phyloP scores from a whole-genome alignment of 2,113 vertebrate genomes.

The Stigmatopora nigra region DNA sequence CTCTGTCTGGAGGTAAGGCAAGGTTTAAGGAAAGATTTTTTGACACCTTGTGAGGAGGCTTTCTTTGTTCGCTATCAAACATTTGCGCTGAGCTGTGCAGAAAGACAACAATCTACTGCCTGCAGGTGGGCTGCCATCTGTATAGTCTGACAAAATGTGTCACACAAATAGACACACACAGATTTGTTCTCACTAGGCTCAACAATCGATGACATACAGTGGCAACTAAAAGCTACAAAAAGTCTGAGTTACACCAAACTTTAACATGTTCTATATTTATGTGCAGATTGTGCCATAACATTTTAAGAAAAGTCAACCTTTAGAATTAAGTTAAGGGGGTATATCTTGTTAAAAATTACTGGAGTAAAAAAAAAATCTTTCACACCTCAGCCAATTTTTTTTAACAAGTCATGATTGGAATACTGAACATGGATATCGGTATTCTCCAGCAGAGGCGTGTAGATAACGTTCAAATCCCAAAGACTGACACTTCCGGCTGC shows the following conservation, averaged over 20 bases:
- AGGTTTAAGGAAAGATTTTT: conserved; percentile 21
- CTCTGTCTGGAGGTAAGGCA: conserved; percentile 4
- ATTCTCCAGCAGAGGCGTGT: conserved; percentile 18
- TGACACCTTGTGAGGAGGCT: background rate
- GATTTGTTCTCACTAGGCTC: conserved; percentile 10
- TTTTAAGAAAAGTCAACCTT: background rate
- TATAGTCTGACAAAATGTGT: conserved; percentile 18
- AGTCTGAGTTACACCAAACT: background rate
- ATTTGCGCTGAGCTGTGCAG: conserved; percentile 24
- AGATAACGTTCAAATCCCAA: conserved; percentile 15
- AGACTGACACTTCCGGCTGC: conserved; percentile 37
- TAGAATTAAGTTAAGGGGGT: background rate
- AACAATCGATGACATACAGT: conserved; percentile 34
- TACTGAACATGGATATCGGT: conserved; percentile 33
- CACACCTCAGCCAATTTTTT: conserved; percentile 45
- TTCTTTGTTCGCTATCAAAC: conserved; percentile 21
- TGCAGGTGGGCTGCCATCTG: conserved; percentile 31
- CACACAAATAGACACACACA: conserved; percentile 26
- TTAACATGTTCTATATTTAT: background rate
- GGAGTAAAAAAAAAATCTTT: conserved; percentile 25
- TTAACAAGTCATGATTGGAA: conserved; percentile 50
- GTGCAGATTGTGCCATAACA: background rate
- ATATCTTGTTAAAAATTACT: background rate
- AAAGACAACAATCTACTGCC: conserved; percentile 38
- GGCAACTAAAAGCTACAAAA: background rate